Conservation (phyloP, 2,113 vertebrate genomes). For the Drymodes brunneopygia region DNA sequence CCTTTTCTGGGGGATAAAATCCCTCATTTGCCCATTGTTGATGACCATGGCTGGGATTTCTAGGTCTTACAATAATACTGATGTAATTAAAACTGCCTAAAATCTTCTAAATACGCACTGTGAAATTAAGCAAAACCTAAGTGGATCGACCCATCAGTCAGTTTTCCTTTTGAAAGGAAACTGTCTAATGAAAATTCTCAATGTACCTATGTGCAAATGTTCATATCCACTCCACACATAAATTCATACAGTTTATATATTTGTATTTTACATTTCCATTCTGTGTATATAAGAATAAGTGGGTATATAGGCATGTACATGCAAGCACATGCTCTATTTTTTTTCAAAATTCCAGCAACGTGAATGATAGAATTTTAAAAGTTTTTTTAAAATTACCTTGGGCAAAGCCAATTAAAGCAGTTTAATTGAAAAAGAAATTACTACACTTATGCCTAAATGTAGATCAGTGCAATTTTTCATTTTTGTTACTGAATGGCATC, state of each 20-base stretch:
- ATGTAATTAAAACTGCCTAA: background rate
- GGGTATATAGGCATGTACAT: background rate
- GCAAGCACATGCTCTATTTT: background rate
- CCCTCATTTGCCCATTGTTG: background rate
- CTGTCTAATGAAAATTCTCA: background rate
- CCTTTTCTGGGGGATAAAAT: background rate
- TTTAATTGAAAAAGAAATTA: background rate
- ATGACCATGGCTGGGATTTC: background rate
- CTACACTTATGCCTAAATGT: background rate
- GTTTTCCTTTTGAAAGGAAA: background rate
- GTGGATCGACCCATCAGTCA: background rate
- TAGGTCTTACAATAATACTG: background rate
- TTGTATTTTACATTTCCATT: background rate
- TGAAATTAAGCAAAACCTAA: background rate
- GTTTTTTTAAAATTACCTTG: background rate
- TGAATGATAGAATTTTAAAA: background rate
- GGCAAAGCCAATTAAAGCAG: background rate
- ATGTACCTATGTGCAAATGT: background rate
- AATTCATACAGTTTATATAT: background rate
- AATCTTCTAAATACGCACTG: background rate
- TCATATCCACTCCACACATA: background rate
- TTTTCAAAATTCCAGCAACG: background rate
- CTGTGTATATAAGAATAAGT: background rate
- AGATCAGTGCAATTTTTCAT: background rate
- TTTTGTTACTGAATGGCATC: background rate